Conservation (phyloP, 2,888 invertebrate genomes). For the Xanthorhoe spadicearia region DNA sequence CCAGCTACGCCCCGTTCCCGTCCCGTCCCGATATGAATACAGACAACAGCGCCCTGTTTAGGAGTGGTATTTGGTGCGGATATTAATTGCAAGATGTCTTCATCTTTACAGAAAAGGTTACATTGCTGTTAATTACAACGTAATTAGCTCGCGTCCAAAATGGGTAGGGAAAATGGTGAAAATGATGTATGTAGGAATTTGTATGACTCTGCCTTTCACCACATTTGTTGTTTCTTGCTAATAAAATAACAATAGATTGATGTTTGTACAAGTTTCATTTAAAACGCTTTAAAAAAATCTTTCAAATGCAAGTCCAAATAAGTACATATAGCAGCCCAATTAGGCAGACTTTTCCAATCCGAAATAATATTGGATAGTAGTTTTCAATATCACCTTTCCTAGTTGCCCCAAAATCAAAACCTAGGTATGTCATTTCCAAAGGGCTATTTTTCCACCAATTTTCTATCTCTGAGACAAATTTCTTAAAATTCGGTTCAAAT, state of each 20-base stretch:
- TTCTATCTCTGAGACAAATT: no score
- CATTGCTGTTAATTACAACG: conserved; percentile 26
- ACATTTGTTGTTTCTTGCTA: background rate
- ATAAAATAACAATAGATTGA: background rate
- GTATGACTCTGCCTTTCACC: background rate
- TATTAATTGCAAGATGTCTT: conserved; percentile 35
- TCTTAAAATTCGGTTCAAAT: no score
- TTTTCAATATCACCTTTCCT: no score
- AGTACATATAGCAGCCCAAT: no score
- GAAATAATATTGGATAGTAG: no score
- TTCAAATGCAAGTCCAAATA: no score
- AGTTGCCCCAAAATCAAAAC: no score
- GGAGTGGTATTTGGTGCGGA: conserved; percentile 31
- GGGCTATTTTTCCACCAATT: no score
- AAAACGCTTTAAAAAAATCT: no score
- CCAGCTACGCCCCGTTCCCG: conserved; percentile 6
- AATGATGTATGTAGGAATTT: background rate
- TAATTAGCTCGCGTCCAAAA: conserved; percentile 26
- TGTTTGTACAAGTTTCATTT: background rate
- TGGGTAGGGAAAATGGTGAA: conserved; percentile 11
- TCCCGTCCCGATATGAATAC: conserved; percentile 6
- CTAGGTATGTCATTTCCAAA: no score
- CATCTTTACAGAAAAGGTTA: conserved; percentile 34
- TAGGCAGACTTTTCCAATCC: no score
- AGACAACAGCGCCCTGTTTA: conserved; percentile 23